Base-by-base conservation (phyloP, 2,888 invertebrate genomes). In the Thereva nobilitata region DNA sequence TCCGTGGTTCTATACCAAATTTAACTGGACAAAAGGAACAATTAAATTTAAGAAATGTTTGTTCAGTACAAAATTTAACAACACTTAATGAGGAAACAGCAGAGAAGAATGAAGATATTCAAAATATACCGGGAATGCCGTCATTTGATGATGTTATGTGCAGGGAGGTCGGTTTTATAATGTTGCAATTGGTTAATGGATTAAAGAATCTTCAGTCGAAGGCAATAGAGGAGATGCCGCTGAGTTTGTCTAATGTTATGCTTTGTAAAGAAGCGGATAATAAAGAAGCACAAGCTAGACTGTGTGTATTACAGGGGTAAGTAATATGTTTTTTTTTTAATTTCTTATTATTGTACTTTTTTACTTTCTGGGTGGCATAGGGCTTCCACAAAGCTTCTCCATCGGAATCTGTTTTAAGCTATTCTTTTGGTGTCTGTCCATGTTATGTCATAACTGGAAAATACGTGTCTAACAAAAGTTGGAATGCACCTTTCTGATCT, bases 201-300 rank as follows among this genome's bases (percentile, higher is more conserved):
- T 81, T 93, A 72, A 93, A 93, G 77, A 89, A 88, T 75, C 82
- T 93, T 35, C 93, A 93, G 78, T 90, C 91, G 0, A 86, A 91
- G 72, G 93, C 92, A 1, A 88, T 91, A 35, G 93, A 93, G 76
- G 92, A 93, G 73, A 84, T 91, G 42, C 86, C 90, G 0, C 83
- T 87, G 54, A 86, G 87, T 70, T 79, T 92, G 67, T 86, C 87
- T 41, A 89, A 90, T 71, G 89, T 93, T 72, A 86, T 92, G 7
- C 83, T 92, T 5, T 84, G 89, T 72, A 87, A 87, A 74, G 92
- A 85, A 72, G 78, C 83, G 71, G 86, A 87, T 61, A 81, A 80
- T 68, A 85, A 85, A 74, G 86, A 87, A 71, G 78, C 82, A 5
- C 84, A 86, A 72, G 89, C 89, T 61, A 82, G 89, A 73, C 82